phyloP scores from a whole-genome alignment of 1,140 invertebrate genomes.

The Leptopilina clavipes region DNA sequence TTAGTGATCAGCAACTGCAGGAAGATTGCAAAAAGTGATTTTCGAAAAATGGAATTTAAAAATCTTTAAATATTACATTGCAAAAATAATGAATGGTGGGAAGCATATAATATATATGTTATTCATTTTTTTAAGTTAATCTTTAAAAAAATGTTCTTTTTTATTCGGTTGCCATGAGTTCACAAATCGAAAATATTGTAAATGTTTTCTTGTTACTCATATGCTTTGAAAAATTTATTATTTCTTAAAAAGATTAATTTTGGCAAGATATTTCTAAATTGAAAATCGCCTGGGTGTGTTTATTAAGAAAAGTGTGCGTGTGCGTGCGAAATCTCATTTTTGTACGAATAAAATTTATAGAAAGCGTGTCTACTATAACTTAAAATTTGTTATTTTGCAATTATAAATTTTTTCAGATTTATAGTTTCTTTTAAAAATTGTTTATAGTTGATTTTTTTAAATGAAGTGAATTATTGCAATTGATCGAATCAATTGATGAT shows the following conservation, averaged over 20 bases:
- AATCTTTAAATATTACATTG: neutral
- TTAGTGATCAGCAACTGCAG: constrained; percentile 24
- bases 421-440: neutral
- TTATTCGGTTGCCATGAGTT: neutral
- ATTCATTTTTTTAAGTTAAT: neutral
- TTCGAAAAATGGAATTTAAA: neutral
- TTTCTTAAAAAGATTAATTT: no score
- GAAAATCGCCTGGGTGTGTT: no score
- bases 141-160: neutral
- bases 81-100: neutral
- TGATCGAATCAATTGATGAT: neutral
- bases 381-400: neutral
- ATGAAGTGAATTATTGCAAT: neutral
- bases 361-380: neutral
- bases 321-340: neutral
- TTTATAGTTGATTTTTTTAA: neutral
- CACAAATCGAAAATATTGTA: neutral
- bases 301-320: neutral
- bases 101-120: neutral
- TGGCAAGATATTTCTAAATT: no score
- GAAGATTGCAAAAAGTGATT: neutral
- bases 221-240: neutral
- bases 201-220: neutral
- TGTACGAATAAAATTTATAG: neutral
- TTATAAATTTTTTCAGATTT: neutral